phyloP scores from a whole-genome alignment of 2,888 invertebrate genomes.

The Andrena trimmerana region DNA sequence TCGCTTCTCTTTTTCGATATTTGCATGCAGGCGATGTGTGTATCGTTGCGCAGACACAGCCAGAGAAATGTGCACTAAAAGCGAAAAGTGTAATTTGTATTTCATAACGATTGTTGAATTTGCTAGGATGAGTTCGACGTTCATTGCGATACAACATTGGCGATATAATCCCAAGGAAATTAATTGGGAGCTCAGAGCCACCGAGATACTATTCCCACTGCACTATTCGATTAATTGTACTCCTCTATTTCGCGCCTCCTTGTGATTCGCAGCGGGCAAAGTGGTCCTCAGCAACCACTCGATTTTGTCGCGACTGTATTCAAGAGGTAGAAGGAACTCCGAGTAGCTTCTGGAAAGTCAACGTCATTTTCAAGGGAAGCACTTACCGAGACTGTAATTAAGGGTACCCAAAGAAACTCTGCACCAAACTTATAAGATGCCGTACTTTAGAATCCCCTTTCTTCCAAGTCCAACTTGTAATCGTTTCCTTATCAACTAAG shows the following conservation, averaged over 20 bases:
- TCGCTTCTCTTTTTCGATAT: not conserved
- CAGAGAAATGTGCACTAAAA: not conserved
- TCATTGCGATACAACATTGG: not conserved
- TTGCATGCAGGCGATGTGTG: not conserved
- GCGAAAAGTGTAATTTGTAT: not conserved
- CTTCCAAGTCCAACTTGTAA: not conserved
- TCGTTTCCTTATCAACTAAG: not conserved
- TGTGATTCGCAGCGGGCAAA: not conserved
- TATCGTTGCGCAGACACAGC: not conserved
- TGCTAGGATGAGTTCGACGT: not conserved
- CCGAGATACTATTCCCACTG: too few relatives aligned
- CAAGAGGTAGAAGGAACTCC: not conserved
- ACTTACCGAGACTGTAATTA: slow-evolving; percentile 2
- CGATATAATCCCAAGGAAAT: not conserved
- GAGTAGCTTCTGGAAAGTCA: not conserved
- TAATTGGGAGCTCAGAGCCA: too few relatives aligned
- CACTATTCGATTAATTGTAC: too few relatives aligned
- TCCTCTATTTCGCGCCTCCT: not conserved
- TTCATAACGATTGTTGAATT: not conserved
- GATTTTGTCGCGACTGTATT: not conserved
- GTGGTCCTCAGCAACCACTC: not conserved
- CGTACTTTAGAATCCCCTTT: not conserved
- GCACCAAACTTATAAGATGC: not conserved
- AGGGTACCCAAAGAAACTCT: not conserved
- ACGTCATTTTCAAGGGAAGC: not conserved